Evolutionary conservation across 2,888 invertebrate species (phyloP).

Genomic region (Heliconius aoede): DNA sequence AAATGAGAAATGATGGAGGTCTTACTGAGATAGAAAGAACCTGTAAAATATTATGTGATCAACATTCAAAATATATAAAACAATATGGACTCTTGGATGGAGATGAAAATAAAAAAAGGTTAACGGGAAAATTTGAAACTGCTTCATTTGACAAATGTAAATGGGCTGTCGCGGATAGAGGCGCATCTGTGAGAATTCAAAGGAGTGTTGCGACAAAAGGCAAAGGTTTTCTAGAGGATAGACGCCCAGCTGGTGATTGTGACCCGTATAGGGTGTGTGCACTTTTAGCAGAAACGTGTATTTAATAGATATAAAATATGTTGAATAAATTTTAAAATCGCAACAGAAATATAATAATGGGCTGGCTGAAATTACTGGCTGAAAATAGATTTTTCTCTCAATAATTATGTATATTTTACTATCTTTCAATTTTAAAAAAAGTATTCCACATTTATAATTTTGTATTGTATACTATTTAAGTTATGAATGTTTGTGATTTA

Average conservation of each 20-base stretch:
- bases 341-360: not conserved
- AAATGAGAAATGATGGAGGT: conserved; percentile 92
- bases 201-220: conserved; percentile 92
- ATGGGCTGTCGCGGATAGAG: conserved; percentile 94
- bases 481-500: conserved; percentile 3
- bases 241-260: conserved; percentile 95
- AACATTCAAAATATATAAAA: conserved; percentile 88
- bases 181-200: conserved; percentile 96
- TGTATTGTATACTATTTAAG: not conserved
- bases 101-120: conserved; percentile 95
- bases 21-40: conserved; percentile 91
- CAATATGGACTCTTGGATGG: conserved; percentile 94
- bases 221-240: conserved; percentile 96
- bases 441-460: conserved; percentile 29
- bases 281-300: conserved; percentile 75
- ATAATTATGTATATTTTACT: not conserved
- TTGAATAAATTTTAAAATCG: not conserved
- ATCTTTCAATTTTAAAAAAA: conserved; percentile 40
- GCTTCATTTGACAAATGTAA: conserved; percentile 95
- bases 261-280: conserved; percentile 89
- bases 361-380: conserved; percentile 36
- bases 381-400: conserved; percentile 13
- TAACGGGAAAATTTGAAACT: conserved; percentile 97
- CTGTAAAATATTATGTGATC: conserved; percentile 86
- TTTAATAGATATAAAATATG: conserved; percentile 35